phyloP scores from a whole-genome alignment of 92 coral and sea anemone genomes.

The Siderastrea siderea region DNA sequence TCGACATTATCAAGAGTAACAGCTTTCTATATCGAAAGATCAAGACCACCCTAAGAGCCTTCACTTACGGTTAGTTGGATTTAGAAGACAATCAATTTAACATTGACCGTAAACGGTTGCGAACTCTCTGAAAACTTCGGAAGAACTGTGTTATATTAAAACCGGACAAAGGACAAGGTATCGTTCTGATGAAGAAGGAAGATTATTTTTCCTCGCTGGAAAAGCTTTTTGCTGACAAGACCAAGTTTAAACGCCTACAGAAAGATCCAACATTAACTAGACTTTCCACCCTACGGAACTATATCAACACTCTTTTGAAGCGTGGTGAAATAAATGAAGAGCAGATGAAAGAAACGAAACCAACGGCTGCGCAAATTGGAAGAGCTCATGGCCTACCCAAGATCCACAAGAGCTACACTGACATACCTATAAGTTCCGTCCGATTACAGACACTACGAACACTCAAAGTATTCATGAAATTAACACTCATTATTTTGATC shows the following conservation, averaged over 20 bases:
- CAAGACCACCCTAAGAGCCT: no score
- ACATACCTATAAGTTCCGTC: constrained; percentile 42
- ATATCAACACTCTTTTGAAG: constrained; percentile 32
- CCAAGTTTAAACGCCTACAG: constrained; percentile 33
- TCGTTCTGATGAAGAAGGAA: constrained; percentile 40
- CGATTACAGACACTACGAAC: constrained; percentile 37
- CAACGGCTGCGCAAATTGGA: constrained; percentile 27
- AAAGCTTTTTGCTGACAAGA: constrained; percentile 47
- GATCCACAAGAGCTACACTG: constrained; percentile 36
- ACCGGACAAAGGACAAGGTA: constrained; percentile 71
- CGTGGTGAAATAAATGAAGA: constrained; percentile 47
- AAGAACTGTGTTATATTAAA: constrained; percentile 19
- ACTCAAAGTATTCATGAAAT: neutral
- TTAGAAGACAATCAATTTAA: no score
- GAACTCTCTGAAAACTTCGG: no score
- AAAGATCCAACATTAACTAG: constrained; percentile 46
- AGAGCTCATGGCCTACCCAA: constrained; percentile 65
- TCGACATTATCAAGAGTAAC: no score
- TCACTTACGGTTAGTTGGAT: no score
- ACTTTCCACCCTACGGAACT: constrained; percentile 20
- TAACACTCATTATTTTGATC: neutral
- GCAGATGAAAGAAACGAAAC: constrained; percentile 16
- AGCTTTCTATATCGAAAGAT: no score
- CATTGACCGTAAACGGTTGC: no score
- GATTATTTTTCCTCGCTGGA: constrained; percentile 39